Percentiles rank a stretch among this genome's conserved stretches.
These are phyloP conservation scores for Eupleurogrammus muticus DNA, from an alignment of 2,797 vertebrate species.

Conservation along the genomic window DNA sequence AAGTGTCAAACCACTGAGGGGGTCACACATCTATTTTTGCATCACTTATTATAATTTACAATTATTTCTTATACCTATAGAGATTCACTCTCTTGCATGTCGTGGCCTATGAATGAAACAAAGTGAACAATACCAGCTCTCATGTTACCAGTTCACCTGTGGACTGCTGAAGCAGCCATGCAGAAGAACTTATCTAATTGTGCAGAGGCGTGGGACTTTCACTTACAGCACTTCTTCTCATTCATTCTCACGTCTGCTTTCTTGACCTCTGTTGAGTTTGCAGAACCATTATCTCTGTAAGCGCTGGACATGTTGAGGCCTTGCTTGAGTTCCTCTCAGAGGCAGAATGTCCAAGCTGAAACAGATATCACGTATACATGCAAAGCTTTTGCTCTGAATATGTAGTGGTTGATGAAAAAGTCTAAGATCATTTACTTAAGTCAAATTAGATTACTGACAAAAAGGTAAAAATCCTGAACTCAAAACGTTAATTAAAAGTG, in stretches of 20 bases:
- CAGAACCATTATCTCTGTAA: conserved; percentile 58
- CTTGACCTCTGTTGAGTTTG: conserved; percentile 74
- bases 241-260: conserved; percentile 77
- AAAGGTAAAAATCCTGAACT: too few species aligned
- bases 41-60: conserved; percentile 2
- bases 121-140: conserved; percentile 15
- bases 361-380: background rate
- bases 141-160: conserved; percentile 33
- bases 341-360: conserved; percentile 30
- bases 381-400: background rate
- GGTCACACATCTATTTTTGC: conserved; percentile 25
- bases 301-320: conserved; percentile 73
- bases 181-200: conserved; percentile 35
- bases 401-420: too few species aligned
- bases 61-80: background rate
- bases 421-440: too few species aligned
- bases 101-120: background rate
- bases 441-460: too few species aligned
- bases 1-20: conserved; percentile 14
- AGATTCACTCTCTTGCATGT: background rate
- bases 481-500: too few species aligned
- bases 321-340: conserved; percentile 35
- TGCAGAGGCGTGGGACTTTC: conserved; percentile 1
- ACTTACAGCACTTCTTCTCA: conserved; percentile 87
- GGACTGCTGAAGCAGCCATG: conserved; percentile 7